A percentile compares a stretch with the other conserved stretches of the same genome.
Conservation (phyloP, 1,140 invertebrate genomes). For the Panonychus citri region DNA sequence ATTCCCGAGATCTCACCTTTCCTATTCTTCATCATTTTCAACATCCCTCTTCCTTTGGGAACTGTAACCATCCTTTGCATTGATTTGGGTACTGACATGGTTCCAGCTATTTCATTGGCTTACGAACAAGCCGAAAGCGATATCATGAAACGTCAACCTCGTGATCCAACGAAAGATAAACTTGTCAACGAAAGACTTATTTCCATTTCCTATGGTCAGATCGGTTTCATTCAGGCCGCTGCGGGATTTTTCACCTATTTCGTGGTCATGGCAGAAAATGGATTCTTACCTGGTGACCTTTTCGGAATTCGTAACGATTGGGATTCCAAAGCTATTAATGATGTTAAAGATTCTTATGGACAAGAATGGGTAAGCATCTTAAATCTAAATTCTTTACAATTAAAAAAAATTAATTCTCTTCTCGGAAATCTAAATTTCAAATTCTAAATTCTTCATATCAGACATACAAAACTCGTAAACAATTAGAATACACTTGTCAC, state of each 20-base stretch:
- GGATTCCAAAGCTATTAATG: constrained; percentile 32
- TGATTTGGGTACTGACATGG: constrained; percentile 98
- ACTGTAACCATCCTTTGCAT: constrained; percentile 99
- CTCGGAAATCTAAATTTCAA: too few relatives aligned
- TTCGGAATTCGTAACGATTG: constrained; percentile 29
- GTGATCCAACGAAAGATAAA: constrained; percentile 84
- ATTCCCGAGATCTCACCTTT: constrained; percentile 99
- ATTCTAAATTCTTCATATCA: background rate
- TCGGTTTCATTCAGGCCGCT: constrained; percentile 28
- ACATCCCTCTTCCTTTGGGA: constrained; percentile 87
- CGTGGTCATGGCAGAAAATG: constrained; percentile 34
- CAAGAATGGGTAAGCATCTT: constrained; percentile 29
- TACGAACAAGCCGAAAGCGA: constrained; percentile 86
- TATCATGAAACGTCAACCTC: constrained; percentile 95
- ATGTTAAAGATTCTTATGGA: constrained; percentile 32
- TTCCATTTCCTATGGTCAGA: constrained; percentile 35
- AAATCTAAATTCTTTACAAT: background rate
- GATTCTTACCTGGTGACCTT: constrained; percentile 28
- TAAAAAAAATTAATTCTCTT: too few relatives aligned
- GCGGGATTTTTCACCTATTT: constrained; percentile 32
- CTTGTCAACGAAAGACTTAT: constrained; percentile 96
- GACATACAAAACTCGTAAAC: constrained; percentile 3
- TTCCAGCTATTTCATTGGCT: constrained; percentile 81
- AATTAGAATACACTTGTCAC: constrained; percentile 35
- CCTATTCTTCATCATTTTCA: constrained; percentile 86